Evolutionary conservation across 2,113 vertebrate species (phyloP), one percentile per base, ranked within the genome.

Genomic region (Bufo bufo): DNA sequence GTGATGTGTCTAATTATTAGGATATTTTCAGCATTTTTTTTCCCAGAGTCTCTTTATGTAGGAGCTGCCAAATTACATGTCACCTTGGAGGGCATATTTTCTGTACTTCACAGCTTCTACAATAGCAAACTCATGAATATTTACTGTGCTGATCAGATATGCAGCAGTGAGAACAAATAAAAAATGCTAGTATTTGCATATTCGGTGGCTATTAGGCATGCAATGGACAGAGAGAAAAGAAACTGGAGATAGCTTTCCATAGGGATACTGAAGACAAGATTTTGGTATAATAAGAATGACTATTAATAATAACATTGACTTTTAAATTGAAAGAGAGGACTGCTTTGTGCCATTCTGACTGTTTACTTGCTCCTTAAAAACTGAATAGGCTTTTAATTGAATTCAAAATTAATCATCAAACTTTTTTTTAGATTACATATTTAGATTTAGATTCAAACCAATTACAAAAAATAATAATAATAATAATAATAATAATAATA

Each of bases 301-400:
- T 95, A 93, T 95, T 92, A 92, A 93, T 83, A 52, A 83, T 93
- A 92, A 95, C 92, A 94, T 92, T 93, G 94, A 94, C 93, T 95
- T 93, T 95, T 91, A 92, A 93, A 93, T 92, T 91, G 91, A 89
- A 94, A 92, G 92, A 90, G 20, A 92, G 92, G 89, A 52, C 90
- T 86, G 87, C 90, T 92, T 91, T 92, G 93, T 63, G 89, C 89
- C 92, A 91, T 90, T 91, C 93, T 93, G 82, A 92, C 94, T 93
- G 93, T 12, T 93, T 91, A 50, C 89, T 92, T 92, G 93, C 93
- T 91, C 92, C 90, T 91, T 90, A 92, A 92, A 92, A 85, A 90
- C 92, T 90, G 93, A 92, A 93, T 93, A 92, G 93, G 92, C 91
- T 90, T 94, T 93, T 94, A 95, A 94, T 94, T 94, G 93, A 92